These are phyloP conservation scores for Taphrorychus bicolor DNA, from an alignment of 2,888 invertebrate species.

Conservation along the genomic window DNA sequence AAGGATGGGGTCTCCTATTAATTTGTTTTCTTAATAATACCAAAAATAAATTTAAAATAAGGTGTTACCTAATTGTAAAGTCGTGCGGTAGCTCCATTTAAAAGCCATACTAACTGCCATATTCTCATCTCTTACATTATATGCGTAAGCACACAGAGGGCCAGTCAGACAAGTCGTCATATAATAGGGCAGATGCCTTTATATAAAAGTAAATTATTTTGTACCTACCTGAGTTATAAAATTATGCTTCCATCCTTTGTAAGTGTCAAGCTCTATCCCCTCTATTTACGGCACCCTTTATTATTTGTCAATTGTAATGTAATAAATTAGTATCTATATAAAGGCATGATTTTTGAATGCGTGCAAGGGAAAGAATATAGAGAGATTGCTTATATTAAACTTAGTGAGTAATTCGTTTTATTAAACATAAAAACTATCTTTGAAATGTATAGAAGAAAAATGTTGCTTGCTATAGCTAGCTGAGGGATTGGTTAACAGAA, in stretches of 20 bases:
- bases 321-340: slow-evolving; percentile 48
- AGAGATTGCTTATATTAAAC: not conserved
- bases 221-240: slow-evolving; percentile 3
- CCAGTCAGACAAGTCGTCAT: not conserved
- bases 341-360: slow-evolving; percentile 44
- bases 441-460: too few relatives aligned
- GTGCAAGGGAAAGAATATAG: slow-evolving; percentile 14
- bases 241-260: slow-evolving; percentile 3
- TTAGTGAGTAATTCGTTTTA: too few relatives aligned
- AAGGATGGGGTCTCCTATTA: not conserved
- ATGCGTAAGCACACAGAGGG: not conserved
- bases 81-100: too few relatives aligned
- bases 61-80: too few relatives aligned
- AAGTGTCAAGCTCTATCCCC: slow-evolving; percentile 6
- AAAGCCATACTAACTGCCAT: not conserved
- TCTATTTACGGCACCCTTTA: slow-evolving; percentile 41
- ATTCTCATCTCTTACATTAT: not conserved
- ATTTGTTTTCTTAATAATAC: not conserved
- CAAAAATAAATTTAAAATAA: too few relatives aligned
- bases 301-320: slow-evolving; percentile 49
- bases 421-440: too few relatives aligned
- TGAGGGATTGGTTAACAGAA: too few relatives aligned
- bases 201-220: not conserved
- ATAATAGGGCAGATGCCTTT: not conserved
- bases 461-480: too few relatives aligned